These are phyloP conservation scores for Hiodon alosoides DNA, from an alignment of 2,113 vertebrate species.

Conservation along the genomic window DNA sequence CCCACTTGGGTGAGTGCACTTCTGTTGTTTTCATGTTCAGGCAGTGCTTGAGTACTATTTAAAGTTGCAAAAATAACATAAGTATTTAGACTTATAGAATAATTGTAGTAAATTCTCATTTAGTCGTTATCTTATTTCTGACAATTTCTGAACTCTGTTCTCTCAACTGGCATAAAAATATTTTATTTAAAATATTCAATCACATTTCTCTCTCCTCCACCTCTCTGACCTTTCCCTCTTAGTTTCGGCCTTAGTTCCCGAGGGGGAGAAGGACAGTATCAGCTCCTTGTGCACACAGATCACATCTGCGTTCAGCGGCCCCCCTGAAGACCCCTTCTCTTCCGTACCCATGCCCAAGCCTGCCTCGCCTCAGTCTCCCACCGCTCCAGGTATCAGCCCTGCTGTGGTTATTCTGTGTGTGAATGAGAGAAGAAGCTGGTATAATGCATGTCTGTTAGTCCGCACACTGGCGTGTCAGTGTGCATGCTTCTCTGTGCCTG, in stretches of 20 bases:
- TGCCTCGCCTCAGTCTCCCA: conserved; percentile 78
- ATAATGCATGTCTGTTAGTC: neutral
- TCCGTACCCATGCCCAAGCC: conserved; percentile 85
- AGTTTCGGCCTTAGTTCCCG: conserved; percentile 65
- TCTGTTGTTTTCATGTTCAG: too few species aligned
- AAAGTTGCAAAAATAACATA: too few species aligned
- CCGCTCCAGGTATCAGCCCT: conserved; percentile 74
- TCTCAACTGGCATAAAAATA: too few species aligned
- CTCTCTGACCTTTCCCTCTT: neutral
- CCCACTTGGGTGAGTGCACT: conserved; percentile 79
- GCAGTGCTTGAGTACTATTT: too few species aligned
- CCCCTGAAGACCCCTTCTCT: conserved; percentile 87
- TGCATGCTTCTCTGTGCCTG: conserved; percentile 26
- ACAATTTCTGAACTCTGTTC: too few species aligned
- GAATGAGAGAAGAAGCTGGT: conserved; percentile 10
- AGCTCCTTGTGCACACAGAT: conserved; percentile 95
- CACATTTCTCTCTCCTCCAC: neutral
- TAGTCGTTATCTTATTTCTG: too few species aligned
- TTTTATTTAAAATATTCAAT: too few species aligned
- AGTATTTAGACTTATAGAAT: too few species aligned
- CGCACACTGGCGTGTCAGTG: neutral
- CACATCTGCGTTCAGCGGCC: conserved; percentile 83
- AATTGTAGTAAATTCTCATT: too few species aligned
- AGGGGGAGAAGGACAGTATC: conserved; percentile 92
- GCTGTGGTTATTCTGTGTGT: neutral